These are phyloP conservation scores for Esox lucius DNA, from an alignment of 2,797 vertebrate species.

Conservation along the genomic window DNA sequence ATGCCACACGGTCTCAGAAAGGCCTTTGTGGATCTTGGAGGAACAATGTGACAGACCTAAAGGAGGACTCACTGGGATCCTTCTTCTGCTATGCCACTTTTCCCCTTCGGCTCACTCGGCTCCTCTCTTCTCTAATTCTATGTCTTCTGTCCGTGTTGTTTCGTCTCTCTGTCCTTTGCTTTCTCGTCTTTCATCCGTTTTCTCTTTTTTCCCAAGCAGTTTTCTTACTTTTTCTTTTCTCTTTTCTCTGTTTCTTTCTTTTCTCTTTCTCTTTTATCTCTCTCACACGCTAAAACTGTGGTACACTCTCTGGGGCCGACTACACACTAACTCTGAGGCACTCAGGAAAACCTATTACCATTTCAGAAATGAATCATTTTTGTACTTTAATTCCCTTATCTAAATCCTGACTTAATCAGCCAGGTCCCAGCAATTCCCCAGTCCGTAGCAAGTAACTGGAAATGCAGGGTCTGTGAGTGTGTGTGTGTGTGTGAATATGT, in stretches of 20 bases:
- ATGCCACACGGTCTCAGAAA: too few species aligned
- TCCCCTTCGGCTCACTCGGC: too few species aligned
- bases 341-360: constrained; percentile 33
- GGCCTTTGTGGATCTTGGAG: too few species aligned
- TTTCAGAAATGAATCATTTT: constrained; percentile 34
- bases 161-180: background rate
- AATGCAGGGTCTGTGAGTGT: background rate
- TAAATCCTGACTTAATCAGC: constrained; percentile 39
- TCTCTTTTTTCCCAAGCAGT: background rate
- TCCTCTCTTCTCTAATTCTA: too few species aligned
- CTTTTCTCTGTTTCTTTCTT: background rate
- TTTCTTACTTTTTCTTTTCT: background rate
- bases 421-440: constrained; percentile 30
- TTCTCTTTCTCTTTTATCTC: background rate
- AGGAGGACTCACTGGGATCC: too few species aligned
- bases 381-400: constrained; percentile 44
- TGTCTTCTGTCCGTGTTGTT: too few species aligned
- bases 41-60: too few species aligned
- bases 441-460: constrained; percentile 9
- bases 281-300: background rate
- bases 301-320: background rate
- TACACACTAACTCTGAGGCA: background rate
- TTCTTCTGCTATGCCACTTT: too few species aligned
- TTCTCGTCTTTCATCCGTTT: background rate
- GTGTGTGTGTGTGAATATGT: background rate